A percentile compares a stretch with the other conserved stretches of the same genome.
These are phyloP conservation scores for Carassius carassius DNA, from an alignment of 2,113 vertebrate genomes.

Conservation along the genomic window DNA sequence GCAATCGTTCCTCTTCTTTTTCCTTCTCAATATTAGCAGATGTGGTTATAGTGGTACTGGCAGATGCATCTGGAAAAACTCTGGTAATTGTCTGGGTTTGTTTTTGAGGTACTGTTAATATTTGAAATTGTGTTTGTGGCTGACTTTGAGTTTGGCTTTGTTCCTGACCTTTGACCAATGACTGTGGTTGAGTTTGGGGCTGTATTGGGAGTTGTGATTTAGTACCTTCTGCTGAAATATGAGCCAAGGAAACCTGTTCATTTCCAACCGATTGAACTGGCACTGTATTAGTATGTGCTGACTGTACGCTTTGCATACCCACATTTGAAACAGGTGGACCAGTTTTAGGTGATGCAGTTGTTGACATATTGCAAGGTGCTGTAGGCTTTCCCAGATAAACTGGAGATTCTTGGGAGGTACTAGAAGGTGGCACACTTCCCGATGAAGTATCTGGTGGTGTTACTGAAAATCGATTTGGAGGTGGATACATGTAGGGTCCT, in stretches of 20 bases:
- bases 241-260: slow-evolving; percentile 70
- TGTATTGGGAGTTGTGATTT: slow-evolving; percentile 60
- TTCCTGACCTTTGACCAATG: slow-evolving; percentile 46
- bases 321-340: slow-evolving; percentile 60
- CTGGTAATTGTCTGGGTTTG: slow-evolving; percentile 60
- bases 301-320: slow-evolving; percentile 47
- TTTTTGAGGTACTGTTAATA: slow-evolving; percentile 60
- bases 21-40: slow-evolving; percentile 77
- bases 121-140: slow-evolving; percentile 64
- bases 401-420: slow-evolving; percentile 80
- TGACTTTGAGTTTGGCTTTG: slow-evolving; percentile 35
- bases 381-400: slow-evolving; percentile 88
- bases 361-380: slow-evolving; percentile 61
- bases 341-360: slow-evolving; percentile 59
- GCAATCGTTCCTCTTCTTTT: slow-evolving; percentile 87
- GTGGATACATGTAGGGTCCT: slow-evolving; percentile 82
- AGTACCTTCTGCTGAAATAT: slow-evolving; percentile 58
- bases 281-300: slow-evolving; percentile 54
- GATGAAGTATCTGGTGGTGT: slow-evolving; percentile 66
- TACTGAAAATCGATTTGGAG: slow-evolving; percentile 75
- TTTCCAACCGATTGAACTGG: slow-evolving; percentile 51
- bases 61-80: slow-evolving; percentile 47
- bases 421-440: slow-evolving; percentile 57
- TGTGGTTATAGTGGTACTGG: slow-evolving; percentile 64
- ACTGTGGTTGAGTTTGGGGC: slow-evolving; percentile 52